Evolutionary conservation across 2,113 vertebrate species (phyloP).

Genomic region (Progne subis): DNA sequence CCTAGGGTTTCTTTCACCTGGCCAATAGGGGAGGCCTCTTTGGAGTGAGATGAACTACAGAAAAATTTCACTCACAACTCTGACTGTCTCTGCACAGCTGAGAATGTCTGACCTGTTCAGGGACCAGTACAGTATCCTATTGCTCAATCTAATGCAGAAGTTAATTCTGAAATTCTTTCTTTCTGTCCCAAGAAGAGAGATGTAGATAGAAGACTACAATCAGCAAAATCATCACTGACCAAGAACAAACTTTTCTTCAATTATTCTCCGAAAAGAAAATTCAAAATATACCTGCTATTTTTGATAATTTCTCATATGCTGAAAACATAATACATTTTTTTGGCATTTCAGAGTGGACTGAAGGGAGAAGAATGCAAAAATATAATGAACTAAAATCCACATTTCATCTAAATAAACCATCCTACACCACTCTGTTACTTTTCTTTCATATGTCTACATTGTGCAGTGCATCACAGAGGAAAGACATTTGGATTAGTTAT

Average conservation of each 20-base stretch:
- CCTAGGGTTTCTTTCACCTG: background rate
- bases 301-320: background rate
- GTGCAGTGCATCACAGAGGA: background rate
- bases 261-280: background rate
- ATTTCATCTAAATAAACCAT: background rate
- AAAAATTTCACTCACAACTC: background rate
- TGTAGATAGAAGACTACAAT: background rate
- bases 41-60: background rate
- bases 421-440: background rate
- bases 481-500: background rate
- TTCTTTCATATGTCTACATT: background rate
- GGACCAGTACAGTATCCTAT: background rate
- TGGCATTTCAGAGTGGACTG: background rate
- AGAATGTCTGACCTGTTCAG: background rate
- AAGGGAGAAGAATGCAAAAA: background rate
- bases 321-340: background rate
- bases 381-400: background rate
- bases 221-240: background rate
- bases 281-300: background rate
- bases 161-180: background rate
- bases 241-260: background rate
- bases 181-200: background rate
- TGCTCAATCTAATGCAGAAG: background rate
- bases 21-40: accelerated
- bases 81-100: background rate